These are phyloP conservation scores for Laothoe populi DNA, from an alignment of 2,888 invertebrate genomes.

Conservation along the genomic window DNA sequence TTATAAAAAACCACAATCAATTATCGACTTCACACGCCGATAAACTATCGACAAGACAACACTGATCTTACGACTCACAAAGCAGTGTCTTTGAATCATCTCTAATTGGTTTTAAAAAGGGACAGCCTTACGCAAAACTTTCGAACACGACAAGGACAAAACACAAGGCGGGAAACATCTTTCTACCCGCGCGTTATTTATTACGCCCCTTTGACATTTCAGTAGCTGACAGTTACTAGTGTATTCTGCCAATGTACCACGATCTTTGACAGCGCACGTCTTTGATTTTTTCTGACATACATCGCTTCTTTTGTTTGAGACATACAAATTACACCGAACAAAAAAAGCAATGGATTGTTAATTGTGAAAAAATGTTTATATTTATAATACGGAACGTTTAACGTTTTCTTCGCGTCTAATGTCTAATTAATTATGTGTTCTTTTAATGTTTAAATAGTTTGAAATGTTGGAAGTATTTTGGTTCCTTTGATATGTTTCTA, in stretches of 20 bases:
- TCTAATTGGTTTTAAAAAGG: slow-evolving; percentile 66
- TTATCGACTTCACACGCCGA: slow-evolving; percentile 7
- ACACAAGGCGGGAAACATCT: slow-evolving; percentile 73
- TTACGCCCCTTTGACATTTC: slow-evolving; percentile 56
- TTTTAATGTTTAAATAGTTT: slow-evolving; percentile 28
- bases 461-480: slow-evolving; percentile 22
- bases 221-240: slow-evolving; percentile 65
- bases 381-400: slow-evolving; percentile 33
- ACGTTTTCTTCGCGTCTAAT: slow-evolving; percentile 50
- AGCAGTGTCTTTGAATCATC: slow-evolving; percentile 61
- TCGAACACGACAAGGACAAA: slow-evolving; percentile 49
- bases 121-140: slow-evolving; percentile 44
- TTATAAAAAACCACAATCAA: background rate
- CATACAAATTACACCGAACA: slow-evolving; percentile 55
- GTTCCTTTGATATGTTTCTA: slow-evolving; percentile 27
- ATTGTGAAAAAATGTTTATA: slow-evolving; percentile 34
- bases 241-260: slow-evolving; percentile 65
- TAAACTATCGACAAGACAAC: slow-evolving; percentile 21
- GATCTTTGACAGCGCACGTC: slow-evolving; percentile 61
- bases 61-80: slow-evolving; percentile 30
- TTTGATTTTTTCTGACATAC: slow-evolving; percentile 69
- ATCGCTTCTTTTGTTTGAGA: slow-evolving; percentile 57
- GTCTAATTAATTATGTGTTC: slow-evolving; percentile 53
- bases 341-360: slow-evolving; percentile 77
- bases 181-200: slow-evolving; percentile 71